Evolutionary conservation across 2,113 vertebrate species (phyloP).

Genomic region (Leiothrix lutea): DNA sequence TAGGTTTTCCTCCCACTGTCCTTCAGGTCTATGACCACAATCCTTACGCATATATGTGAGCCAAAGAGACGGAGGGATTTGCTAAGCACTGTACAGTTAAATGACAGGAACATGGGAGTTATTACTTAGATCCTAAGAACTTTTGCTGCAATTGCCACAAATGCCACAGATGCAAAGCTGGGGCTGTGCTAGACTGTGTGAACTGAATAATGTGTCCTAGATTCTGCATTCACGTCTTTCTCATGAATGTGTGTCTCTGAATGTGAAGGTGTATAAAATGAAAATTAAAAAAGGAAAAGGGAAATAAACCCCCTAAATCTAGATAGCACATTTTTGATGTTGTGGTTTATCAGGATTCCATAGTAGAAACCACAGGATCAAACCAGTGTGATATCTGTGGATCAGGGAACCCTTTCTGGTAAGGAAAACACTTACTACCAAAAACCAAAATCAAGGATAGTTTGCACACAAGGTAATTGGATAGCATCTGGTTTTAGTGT

Average conservation of each 20-base stretch:
- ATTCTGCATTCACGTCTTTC: not conserved
- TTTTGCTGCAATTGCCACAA: not conserved
- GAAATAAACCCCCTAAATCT: not conserved
- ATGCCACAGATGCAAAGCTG: not conserved
- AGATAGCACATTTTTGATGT: not conserved
- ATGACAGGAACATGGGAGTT: fast-evolving
- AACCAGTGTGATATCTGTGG: not conserved
- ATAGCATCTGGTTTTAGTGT: not conserved
- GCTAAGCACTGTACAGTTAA: not conserved
- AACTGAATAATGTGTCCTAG: not conserved
- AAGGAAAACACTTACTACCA: not conserved
- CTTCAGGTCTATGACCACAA: not conserved
- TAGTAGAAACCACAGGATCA: not conserved
- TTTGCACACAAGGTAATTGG: not conserved
- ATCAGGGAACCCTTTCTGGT: not conserved
- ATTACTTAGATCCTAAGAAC: not conserved
- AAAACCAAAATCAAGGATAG: not conserved
- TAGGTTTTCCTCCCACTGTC: not conserved
- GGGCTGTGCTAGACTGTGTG: not conserved
- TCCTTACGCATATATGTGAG: not conserved
- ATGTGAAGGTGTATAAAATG: not conserved
- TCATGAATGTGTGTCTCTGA: not conserved
- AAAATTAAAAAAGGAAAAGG: not conserved
- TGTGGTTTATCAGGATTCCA: not conserved
- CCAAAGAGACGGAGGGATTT: not conserved